These are phyloP conservation scores for Genyomyrus donnyi DNA, from an alignment of 2,113 vertebrate species.

Conservation along the genomic window DNA sequence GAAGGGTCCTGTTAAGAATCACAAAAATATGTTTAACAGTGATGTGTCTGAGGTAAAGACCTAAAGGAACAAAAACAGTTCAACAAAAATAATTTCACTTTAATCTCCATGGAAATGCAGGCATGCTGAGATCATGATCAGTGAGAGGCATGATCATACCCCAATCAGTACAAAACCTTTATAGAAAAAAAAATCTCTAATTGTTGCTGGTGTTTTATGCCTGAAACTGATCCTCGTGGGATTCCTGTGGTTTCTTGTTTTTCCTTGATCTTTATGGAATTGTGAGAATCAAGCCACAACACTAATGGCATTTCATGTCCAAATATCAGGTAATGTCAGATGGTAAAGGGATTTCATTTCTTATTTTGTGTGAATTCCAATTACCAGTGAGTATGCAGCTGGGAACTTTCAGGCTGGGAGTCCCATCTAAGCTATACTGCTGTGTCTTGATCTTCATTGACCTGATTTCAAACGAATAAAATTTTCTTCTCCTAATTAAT, in stretches of 20 bases:
- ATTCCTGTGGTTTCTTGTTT: background rate
- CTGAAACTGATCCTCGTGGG: background rate
- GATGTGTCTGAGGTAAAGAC: background rate
- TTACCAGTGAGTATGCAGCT: background rate
- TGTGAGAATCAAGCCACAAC: background rate
- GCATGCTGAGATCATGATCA: background rate
- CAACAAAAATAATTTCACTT: background rate
- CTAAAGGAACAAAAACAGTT: background rate
- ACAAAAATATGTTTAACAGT: background rate
- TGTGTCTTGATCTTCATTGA: background rate
- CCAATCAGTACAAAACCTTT: background rate
- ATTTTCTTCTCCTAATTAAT: conserved; percentile 1
- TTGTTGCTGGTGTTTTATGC: background rate
- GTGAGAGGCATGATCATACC: background rate
- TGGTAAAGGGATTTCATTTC: background rate
- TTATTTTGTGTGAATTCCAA: background rate
- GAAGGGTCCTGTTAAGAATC: background rate
- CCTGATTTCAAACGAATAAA: background rate
- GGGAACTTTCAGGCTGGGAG: background rate
- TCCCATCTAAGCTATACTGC: background rate
- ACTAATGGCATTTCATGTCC: background rate
- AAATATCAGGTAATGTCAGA: background rate
- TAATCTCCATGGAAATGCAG: background rate
- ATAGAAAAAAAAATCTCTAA: background rate
- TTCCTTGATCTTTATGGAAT: background rate